These are phyloP conservation scores for Callosobruchus maculatus DNA, from an alignment of 2,888 invertebrate species.

Conservation along the genomic window DNA sequence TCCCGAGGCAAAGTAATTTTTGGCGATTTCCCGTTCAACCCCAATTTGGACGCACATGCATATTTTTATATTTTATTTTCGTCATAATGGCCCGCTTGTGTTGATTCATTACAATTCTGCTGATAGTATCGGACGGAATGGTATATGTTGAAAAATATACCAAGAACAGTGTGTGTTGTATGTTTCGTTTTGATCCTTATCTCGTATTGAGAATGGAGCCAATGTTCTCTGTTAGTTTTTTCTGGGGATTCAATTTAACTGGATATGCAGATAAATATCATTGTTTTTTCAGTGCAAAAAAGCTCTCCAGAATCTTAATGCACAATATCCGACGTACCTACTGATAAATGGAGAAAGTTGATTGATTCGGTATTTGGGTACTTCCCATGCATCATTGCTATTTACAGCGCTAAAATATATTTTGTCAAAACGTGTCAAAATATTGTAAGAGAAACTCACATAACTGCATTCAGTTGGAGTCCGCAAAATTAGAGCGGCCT, in stretches of 20 bases:
- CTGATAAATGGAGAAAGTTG: too few relatives aligned
- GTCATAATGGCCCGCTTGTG: constrained; percentile 31
- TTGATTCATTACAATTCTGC: constrained; percentile 31
- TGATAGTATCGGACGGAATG: constrained; percentile 32
- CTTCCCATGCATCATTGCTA: too few relatives aligned
- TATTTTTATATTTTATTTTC: constrained; percentile 27
- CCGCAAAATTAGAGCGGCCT: too few relatives aligned
- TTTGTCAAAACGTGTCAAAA: too few relatives aligned
- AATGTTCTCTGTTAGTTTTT: constrained; percentile 3
- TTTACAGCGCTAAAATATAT: too few relatives aligned
- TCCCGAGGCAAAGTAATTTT: too few relatives aligned
- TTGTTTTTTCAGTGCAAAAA: not conserved
- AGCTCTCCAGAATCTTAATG: not conserved
- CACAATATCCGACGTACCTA: not conserved
- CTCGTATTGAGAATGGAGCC: constrained; percentile 2
- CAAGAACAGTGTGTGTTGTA: constrained; percentile 15
- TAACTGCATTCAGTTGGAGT: too few relatives aligned
- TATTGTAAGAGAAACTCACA: too few relatives aligned
- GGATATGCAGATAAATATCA: not conserved
- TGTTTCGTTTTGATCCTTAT: constrained; percentile 4
- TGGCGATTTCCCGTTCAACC: not conserved
- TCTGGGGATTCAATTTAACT: not conserved
- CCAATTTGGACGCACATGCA: not conserved
- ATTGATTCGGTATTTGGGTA: too few relatives aligned
- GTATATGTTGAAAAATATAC: constrained; percentile 18